Base-by-base conservation (phyloP, 2,113 vertebrate genomes). In the Hemiprocne comata region DNA sequence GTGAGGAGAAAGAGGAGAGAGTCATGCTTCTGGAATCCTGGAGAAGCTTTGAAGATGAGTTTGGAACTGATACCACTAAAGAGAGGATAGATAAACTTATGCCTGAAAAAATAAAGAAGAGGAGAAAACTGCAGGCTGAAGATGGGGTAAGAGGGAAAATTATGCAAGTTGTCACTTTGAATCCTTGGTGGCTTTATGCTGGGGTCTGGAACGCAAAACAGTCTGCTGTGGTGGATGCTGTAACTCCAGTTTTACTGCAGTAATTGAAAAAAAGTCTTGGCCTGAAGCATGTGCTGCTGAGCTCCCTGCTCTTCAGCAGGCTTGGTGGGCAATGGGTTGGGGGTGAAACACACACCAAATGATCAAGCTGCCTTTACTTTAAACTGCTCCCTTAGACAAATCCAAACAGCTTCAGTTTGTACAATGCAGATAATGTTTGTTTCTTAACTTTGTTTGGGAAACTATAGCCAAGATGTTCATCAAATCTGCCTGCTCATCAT, bases 41-140 rank as follows among this genome's bases (percentile, higher is more conserved):
- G 99, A 98, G 97, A 53, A 97, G 87, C 75, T 99, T 98, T 21
- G 99, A 99, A 96, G 98, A 97, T 11, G 99, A 99, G 94, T 99
- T 99, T 11, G 99, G 99, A 87, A 98, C 98, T 0, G 94, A 97
- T 2, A 26, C 86, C 77, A 98, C 97, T 40, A 97, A 97, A 62
- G 99, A 99, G 24, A 97, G 99, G 70, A 99, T 99, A 34, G 94
- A 96, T 29, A 99, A 99, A 91, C 99, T 99, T 65, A 98, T 99
- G 98, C 99, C 99, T 4, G 99, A 99, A 97, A 99, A 99, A 87
- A 99, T 99, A 91, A 99, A 99, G 98, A 99, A 99, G 98, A 99
- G 99, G 97, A 99, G 99, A 91, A 99, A 99, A 97, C 97, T 99
- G 64, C 99, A 99, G 13, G 98, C 99, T 1, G 99, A 99, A 77